Base-by-base conservation (phyloP, 2,888 invertebrate genomes). In the Nemotelus pantherinus region DNA sequence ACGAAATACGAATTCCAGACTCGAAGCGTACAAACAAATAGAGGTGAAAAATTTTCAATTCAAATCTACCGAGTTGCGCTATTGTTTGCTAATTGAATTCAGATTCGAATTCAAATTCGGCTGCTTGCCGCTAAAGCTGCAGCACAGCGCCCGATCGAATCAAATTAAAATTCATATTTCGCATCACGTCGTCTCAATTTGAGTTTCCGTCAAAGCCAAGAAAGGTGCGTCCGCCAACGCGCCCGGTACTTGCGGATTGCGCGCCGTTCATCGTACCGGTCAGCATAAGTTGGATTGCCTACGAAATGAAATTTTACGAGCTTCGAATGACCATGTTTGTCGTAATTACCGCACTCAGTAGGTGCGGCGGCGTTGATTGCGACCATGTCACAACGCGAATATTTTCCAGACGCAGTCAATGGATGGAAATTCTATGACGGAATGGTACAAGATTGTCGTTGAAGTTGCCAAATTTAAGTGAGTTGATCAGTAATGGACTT, bases 1-100 rank as follows among this genome's bases (percentile, higher is more conserved):
- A 41, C 68, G 6, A 39, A 50, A 4, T 25, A 25, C 63, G 7
- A 41, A 39, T 43, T 5, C 39, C 63, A 63, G 3, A 39, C 68
- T 47, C 48, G 48, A 47, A 45, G 3, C 48, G 5, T 6, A 48
- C 39, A 6, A 53, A 43, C 70, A 39, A 70, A 70, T 70, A 55
- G 10, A 70, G 55, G 6, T 43, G 50, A 70, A 70, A 53, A 43
- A 70, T 55, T 41, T 41, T 43, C 53, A 53, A 68, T 68, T 70
- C 7, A 70, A 70, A 70, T 43, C 55, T 41, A 55, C 43, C 58
- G 5, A 72, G 58, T 25, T 25, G 45, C 60, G 58, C 72, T 60
- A 72, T 72, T 72, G 72, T 72, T 72, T 72, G 72, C 72, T 72
- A 72, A 72, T 72, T 60, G 58, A 72, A 72, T 58, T 58, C 45